phyloP scores from a whole-genome alignment of 2,113 vertebrate genomes.

The Peucedramus taeniatus region DNA sequence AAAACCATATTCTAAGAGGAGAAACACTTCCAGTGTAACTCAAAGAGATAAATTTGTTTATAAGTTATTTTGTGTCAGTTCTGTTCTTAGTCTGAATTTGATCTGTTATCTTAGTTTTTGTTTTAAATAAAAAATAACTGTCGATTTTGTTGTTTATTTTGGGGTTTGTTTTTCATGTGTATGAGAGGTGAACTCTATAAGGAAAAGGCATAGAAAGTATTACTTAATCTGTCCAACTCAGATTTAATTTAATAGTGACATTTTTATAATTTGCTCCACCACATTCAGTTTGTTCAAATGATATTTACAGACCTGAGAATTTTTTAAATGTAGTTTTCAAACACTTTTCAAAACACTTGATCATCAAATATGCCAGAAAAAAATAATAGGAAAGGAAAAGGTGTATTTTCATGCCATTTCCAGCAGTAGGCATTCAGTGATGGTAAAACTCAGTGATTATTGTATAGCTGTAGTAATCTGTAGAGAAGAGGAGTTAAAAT shows the following conservation, averaged over 20 bases:
- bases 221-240: not conserved
- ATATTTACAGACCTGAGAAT: not conserved
- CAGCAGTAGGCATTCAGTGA: not conserved
- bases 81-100: not conserved
- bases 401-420: not conserved
- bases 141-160: not conserved
- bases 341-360: not conserved
- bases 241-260: not conserved
- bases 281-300: accelerated
- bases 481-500: not conserved
- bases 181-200: not conserved
- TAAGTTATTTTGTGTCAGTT: not conserved
- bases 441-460: not conserved
- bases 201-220: not conserved
- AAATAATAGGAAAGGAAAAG: not conserved
- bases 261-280: not conserved
- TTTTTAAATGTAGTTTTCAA: not conserved
- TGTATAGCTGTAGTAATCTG: not conserved
- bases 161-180: not conserved
- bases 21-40: not conserved
- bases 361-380: not conserved
- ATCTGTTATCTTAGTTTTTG: not conserved
- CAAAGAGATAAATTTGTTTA: not conserved
- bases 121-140: not conserved
- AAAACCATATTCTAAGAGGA: not conserved